Percentiles rank a stretch among this genome's conserved stretches.
These are phyloP conservation scores for Hololepta plana DNA, from an alignment of 2,888 invertebrate species.

Conservation along the genomic window DNA sequence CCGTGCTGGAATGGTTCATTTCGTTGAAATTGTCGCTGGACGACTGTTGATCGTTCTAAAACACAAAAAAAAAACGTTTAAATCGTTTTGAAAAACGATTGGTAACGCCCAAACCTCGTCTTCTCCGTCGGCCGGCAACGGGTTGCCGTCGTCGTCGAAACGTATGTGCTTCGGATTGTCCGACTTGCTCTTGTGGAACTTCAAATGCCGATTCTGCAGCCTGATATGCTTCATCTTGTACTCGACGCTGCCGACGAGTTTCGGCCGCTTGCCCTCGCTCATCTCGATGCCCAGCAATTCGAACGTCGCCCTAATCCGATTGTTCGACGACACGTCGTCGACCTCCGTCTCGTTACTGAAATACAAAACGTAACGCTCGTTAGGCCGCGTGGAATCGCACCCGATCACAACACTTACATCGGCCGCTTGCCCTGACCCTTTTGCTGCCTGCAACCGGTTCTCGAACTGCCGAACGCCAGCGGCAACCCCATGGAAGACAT, in stretches of 20 bases:
- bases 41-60: too few relatives aligned
- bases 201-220: conserved; percentile 34
- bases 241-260: conserved; percentile 36
- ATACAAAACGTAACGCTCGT: too few relatives aligned
- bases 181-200: conserved; percentile 28
- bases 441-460: too few relatives aligned
- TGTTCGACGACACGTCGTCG: conserved; percentile 6
- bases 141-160: conserved; percentile 52
- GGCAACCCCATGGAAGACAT: conserved; percentile 22
- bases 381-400: too few relatives aligned
- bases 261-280: conserved; percentile 22
- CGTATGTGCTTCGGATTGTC: conserved; percentile 36
- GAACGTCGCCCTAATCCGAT: conserved; percentile 43
- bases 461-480: conserved; percentile 17
- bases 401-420: too few relatives aligned
- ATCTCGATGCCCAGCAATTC: conserved; percentile 41
- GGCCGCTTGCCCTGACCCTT: background rate
- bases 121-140: too few relatives aligned
- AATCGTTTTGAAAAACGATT: too few relatives aligned
- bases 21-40: too few relatives aligned
- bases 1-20: background rate
- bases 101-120: too few relatives aligned
- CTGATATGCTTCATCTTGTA: conserved; percentile 44
- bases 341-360: too few relatives aligned
- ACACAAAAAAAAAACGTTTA: too few relatives aligned